These are phyloP conservation scores for Stratiomys singularior DNA, from an alignment of 2,888 invertebrate species.

Conservation along the genomic window DNA sequence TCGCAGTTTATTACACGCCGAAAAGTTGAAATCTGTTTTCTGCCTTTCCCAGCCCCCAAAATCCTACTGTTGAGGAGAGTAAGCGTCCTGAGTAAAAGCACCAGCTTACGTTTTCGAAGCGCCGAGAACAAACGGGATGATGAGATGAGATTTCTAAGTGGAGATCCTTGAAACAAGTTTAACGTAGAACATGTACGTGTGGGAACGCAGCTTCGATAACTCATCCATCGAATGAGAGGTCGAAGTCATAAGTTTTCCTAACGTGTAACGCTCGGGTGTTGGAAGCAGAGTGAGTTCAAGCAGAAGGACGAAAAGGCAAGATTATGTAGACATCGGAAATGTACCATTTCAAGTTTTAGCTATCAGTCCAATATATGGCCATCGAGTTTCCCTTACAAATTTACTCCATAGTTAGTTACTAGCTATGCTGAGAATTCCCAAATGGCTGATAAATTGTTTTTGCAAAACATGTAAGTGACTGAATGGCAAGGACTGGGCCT, in stretches of 20 bases:
- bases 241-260: neutral
- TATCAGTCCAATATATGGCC: slow-evolving; percentile 21
- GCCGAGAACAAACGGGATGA: neutral
- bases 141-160: neutral
- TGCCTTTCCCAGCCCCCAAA: neutral
- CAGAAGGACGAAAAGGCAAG: neutral
- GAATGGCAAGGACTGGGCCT: neutral
- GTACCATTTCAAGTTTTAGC: slow-evolving; percentile 32
- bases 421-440: slow-evolving; percentile 4
- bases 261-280: neutral
- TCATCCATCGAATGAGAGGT: slow-evolving; percentile 7
- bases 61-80: neutral
- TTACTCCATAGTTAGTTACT: slow-evolving; percentile 12
- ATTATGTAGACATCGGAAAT: neutral
- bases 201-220: neutral
- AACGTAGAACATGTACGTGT: neutral
- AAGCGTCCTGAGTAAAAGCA: neutral
- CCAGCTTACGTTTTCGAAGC: neutral
- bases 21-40: slow-evolving; percentile 33
- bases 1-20: slow-evolving; percentile 29
- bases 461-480: neutral
- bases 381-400: slow-evolving; percentile 12
- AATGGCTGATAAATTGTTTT: slow-evolving; percentile 36
- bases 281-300: too few species aligned
- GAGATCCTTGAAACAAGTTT: neutral